Base-by-base conservation (phyloP, 2,113 vertebrate genomes). In the Labeo catla region DNA sequence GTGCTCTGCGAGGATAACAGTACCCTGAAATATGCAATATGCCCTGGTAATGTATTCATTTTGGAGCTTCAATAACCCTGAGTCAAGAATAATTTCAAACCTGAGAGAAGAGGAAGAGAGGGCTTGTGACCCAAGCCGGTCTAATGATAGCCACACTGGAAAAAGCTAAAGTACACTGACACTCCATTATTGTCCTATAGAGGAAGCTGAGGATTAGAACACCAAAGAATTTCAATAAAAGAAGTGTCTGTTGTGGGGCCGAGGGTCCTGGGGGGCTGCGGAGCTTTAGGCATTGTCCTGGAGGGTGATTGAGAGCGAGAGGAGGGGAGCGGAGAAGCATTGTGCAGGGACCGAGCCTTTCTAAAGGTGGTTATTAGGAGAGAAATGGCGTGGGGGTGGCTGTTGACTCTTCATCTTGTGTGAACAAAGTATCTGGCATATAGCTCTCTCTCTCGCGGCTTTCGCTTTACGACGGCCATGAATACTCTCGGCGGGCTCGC, bases 211-310 rank as follows among this genome's bases (percentile, higher is more conserved):
- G 95, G 95, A 96, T 96, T 96, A 96, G 93, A 93, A 95, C 93
- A 93, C 94, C 94, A 95, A 95, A 95, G 94, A 95, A 95, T 94
- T 95, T 94, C 94, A 96, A 96, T 95, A 95, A 95, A 95, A 95
- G 94, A 95, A 94, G 94, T 95, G 95, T 96, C 94, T 96, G 94
- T 95, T 94, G 92, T 91, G 92, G 93, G 92, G 91, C 90, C 90
- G 83, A 83, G 92, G 93, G 92, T 93, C 91, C 90, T 92, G 91
- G 90, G 89, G 90, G 91, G 94, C 89, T 89, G 88, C 39, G 39
- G 85, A 89, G 85, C 84, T 81, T 89, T 70, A 50, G 88, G 81
- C 86, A 95, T 96, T 96, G 95, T 96, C 94, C 94, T 92, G 86
- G 86, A 89, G 90, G 81, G 92, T 95, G 95, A 95, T 94, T 95